These are phyloP conservation scores for Brachyopa scutellaris DNA, from an alignment of 2,888 invertebrate genomes.

Conservation along the genomic window DNA sequence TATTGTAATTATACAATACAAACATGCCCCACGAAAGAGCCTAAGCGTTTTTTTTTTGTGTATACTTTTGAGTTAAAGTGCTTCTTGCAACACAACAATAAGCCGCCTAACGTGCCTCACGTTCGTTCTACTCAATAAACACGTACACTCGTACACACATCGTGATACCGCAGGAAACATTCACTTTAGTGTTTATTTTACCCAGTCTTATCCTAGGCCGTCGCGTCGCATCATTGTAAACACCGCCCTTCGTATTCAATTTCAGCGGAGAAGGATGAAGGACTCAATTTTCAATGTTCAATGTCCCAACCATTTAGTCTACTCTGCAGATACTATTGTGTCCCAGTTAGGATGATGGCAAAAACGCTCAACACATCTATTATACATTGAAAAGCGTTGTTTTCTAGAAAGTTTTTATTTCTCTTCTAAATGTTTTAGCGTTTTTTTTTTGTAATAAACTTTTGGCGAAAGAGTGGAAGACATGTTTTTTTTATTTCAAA, in stretches of 20 bases:
- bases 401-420: slow-evolving; percentile 14
- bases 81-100: slow-evolving; percentile 28
- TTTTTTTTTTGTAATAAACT: slow-evolving; percentile 5
- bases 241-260: slow-evolving; percentile 1
- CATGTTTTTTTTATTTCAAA: slow-evolving; percentile 1
- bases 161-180: slow-evolving; percentile 15
- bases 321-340: slow-evolving; percentile 3
- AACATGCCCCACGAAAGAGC: slow-evolving; percentile 31
- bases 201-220: neutral
- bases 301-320: slow-evolving; percentile 41
- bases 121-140: slow-evolving; percentile 47
- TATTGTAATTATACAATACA: slow-evolving; percentile 50
- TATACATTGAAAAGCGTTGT: slow-evolving; percentile 23
- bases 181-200: slow-evolving; percentile 11
- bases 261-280: slow-evolving; percentile 7
- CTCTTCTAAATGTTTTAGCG: neutral
- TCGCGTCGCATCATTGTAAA: neutral
- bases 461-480: neutral
- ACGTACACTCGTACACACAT: slow-evolving; percentile 30
- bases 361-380: slow-evolving; percentile 20
- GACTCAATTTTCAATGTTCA: slow-evolving; percentile 59
- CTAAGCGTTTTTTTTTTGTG: slow-evolving; percentile 5
- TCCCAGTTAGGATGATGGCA: neutral
- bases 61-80: slow-evolving; percentile 36
- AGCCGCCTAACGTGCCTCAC: slow-evolving; percentile 28